phyloP scores from a whole-genome alignment of 2,113 vertebrate genomes.

The Ciconia stormi region DNA sequence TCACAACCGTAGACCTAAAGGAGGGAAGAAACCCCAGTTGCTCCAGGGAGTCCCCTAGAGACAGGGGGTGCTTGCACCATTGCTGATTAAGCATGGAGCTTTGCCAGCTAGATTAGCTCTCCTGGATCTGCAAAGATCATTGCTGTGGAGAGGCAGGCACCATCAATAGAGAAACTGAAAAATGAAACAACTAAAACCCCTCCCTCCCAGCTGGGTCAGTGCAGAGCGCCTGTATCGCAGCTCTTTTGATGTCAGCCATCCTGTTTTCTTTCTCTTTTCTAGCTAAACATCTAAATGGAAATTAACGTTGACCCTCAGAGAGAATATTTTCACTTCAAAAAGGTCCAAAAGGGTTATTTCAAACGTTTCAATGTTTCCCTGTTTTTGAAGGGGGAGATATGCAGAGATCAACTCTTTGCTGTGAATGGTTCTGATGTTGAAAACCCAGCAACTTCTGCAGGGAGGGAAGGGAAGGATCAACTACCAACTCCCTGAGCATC shows the following conservation, averaged over 20 bases:
- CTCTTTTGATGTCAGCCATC: neutral
- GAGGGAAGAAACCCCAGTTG: neutral
- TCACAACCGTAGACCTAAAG: neutral
- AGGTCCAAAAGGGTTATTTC: neutral
- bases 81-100: neutral
- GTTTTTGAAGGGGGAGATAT: neutral
- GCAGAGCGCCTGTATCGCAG: accelerated
- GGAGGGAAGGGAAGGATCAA: neutral
- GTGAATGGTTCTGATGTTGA: neutral
- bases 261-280: neutral
- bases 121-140: neutral
- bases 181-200: neutral
- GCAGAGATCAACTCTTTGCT: neutral
- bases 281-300: neutral
- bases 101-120: neutral
- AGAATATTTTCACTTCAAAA: neutral
- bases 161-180: neutral
- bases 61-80: neutral
- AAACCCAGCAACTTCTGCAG: accelerated
- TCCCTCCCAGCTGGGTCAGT: neutral
- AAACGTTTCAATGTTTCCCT: accelerated
- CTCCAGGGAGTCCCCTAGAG: neutral
- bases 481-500: neutral
- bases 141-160: neutral
- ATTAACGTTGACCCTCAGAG: neutral